These are phyloP conservation scores for Tenebrio molitor DNA, from an alignment of 1,140 invertebrate genomes.

Conservation along the genomic window DNA sequence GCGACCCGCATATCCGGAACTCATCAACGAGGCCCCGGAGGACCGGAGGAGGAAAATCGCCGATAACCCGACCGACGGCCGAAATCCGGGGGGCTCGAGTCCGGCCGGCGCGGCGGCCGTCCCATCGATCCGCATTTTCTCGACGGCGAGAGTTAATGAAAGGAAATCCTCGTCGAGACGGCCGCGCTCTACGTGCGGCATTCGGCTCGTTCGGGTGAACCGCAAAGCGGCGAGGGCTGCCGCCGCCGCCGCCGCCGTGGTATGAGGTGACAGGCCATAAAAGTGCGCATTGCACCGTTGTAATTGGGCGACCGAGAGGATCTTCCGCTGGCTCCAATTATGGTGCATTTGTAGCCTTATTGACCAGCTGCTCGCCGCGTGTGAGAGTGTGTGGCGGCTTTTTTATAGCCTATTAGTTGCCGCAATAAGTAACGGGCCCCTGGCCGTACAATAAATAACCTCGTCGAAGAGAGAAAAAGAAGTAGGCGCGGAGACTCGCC, in stretches of 20 bases:
- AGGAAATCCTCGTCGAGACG: too few species aligned
- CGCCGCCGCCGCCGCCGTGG: background rate
- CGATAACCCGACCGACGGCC: constrained; percentile 33
- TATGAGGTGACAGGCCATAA: constrained; percentile 32
- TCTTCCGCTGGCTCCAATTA: constrained; percentile 25
- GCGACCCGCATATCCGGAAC: constrained; percentile 36
- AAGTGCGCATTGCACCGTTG: constrained; percentile 26
- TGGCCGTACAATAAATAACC: constrained; percentile 36
- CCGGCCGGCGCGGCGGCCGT: too few species aligned
- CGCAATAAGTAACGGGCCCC: constrained; percentile 33
- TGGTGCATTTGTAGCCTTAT: constrained; percentile 36
- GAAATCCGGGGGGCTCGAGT: too few species aligned
- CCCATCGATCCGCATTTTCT: too few species aligned
- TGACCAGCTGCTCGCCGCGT: constrained; percentile 33
- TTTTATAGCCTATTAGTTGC: constrained; percentile 36
- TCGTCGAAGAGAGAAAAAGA: constrained; percentile 31
- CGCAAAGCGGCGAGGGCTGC: constrained; percentile 15
- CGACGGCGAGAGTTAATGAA: too few species aligned
- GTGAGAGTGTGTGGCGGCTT: constrained; percentile 34
- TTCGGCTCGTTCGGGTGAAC: too few species aligned
- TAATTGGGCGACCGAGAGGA: constrained; percentile 20
- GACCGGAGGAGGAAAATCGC: constrained; percentile 26
- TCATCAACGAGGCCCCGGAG: constrained; percentile 22
- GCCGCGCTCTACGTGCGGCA: too few species aligned
- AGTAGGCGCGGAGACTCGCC: too few species aligned